Evolutionary conservation across 2,888 invertebrate genomes (phyloP), one percentile per base, ranked within the genome.

Genomic region (Eilema caniola): DNA sequence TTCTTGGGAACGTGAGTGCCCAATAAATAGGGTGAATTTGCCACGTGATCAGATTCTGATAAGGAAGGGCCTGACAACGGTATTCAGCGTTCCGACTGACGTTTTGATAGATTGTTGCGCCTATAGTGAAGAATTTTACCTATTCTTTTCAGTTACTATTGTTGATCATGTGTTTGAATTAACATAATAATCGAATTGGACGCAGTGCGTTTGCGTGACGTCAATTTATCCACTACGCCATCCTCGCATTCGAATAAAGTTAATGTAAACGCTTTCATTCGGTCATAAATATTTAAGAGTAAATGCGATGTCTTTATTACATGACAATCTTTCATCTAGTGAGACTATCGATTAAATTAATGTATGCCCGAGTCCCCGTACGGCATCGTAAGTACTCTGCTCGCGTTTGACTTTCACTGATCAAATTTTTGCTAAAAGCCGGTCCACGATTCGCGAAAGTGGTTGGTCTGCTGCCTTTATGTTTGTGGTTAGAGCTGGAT

Each of bases 371-470:
- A 80, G 89, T 56, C n/a, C 23, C 47, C 78, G 82, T 78, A 82
- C 59, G 25, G 31, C 73, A 41, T 77, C 77, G 77, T n/a, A n/a
- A n/a, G n/a, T 66, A 69, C 69, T 74, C 69, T 72, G 75, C 79
- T 81, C 83, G 86, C 88, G 85, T 80, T 88, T 88, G 86, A 93
- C 95, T 95, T 95, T 95, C 95, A 93, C 95, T 94, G 94, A 92
- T 95, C 90, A 95, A 94, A 95, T 94, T 94, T 94, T 95, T 94
- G 93, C 94, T 93, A 93, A 94, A 94, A 94, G 91, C 95, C 94
- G 94, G 95, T 93, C 92, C 89, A 82, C 76, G 91, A 86, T 90
- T 89, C 86, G 94, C 94, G 95, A 95, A 95, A 95, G 95, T 93
- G 92, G 94, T 93, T 88, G 87, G 90, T 88, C 89, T 87, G 85